Evolutionary conservation across 1,140 invertebrate species (phyloP).

Genomic region (Drosophila pruinosa): DNA sequence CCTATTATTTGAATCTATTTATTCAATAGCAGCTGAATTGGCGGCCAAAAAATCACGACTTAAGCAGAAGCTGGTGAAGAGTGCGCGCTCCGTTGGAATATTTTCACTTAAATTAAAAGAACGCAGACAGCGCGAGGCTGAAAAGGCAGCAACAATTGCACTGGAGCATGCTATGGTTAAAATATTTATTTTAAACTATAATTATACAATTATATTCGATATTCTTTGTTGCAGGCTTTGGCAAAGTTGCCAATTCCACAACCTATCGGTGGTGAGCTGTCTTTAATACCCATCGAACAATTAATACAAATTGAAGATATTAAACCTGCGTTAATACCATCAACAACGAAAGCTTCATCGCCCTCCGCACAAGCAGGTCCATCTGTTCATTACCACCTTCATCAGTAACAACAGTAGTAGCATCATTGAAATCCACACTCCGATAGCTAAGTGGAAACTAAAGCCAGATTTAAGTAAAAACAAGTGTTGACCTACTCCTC

Average conservation of each 20-base stretch:
- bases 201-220: not conserved
- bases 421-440: constrained; percentile 46
- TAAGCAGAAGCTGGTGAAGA: constrained; percentile 87
- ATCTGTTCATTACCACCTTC: constrained; percentile 43
- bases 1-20: not conserved
- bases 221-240: constrained; percentile 47
- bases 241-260: constrained; percentile 76
- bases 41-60: constrained; percentile 87
- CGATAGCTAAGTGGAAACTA: constrained; percentile 52
- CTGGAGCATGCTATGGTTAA: constrained; percentile 82
- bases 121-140: constrained; percentile 88
- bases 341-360: constrained; percentile 41
- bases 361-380: constrained; percentile 53
- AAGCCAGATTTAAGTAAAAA: not conserved
- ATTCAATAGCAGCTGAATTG: constrained; percentile 83
- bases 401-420: constrained; percentile 37
- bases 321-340: constrained; percentile 60
- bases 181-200: no score
- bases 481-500: not conserved
- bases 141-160: constrained; percentile 84
- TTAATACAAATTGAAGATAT: constrained; percentile 88
- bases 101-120: constrained; percentile 91
- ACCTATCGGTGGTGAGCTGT: constrained; percentile 88
- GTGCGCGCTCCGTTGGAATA: constrained; percentile 91
- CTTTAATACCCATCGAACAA: constrained; percentile 91